A percentile compares a stretch with the other conserved stretches of the same genome.
These are phyloP conservation scores for Stegodyphus mimosarum DNA, from an alignment of 1,140 invertebrate species.

Conservation along the genomic window DNA sequence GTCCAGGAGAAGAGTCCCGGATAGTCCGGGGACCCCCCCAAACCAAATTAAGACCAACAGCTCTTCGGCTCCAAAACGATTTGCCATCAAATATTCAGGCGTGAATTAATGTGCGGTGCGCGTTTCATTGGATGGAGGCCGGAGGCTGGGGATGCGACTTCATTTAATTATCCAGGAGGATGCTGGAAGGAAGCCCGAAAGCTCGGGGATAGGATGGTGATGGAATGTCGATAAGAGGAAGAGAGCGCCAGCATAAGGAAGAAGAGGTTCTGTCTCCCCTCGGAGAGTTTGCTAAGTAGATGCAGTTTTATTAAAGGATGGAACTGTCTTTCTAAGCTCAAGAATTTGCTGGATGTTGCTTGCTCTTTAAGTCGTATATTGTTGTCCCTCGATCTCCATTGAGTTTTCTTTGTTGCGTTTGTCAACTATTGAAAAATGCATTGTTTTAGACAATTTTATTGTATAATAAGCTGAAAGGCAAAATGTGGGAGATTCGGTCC, in stretches of 20 bases:
- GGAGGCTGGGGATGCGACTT: slow-evolving; percentile 35
- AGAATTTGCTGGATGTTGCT: too few relatives aligned
- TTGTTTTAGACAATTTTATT: too few relatives aligned
- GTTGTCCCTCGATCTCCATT: too few relatives aligned
- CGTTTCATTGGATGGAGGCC: slow-evolving; percentile 47
- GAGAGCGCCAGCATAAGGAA: not conserved
- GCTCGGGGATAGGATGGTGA: slow-evolving; percentile 1
- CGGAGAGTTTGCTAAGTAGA: slow-evolving; percentile 41
- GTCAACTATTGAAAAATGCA: too few relatives aligned
- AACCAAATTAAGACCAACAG: slow-evolving; percentile 62
- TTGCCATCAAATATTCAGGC: slow-evolving; percentile 62
- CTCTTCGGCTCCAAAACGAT: slow-evolving; percentile 59
- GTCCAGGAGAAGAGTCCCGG: slow-evolving; percentile 32
- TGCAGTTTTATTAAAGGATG: slow-evolving; percentile 57
- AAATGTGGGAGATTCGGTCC: too few relatives aligned
- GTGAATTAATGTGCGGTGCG: slow-evolving; percentile 61
- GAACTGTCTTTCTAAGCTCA: not conserved
- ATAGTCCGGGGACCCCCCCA: slow-evolving; percentile 24
- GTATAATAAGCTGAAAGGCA: too few relatives aligned
- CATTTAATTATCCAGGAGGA: slow-evolving; percentile 50
- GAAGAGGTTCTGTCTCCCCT: not conserved
- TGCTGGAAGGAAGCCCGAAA: slow-evolving; percentile 31
- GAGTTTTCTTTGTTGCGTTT: too few relatives aligned
- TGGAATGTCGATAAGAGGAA: slow-evolving; percentile 56
- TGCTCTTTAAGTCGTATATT: too few relatives aligned